Evolutionary conservation across 2,888 invertebrate species (phyloP), one percentile per base, ranked within the genome.

Genomic region (Cactoblastis cactorum): DNA sequence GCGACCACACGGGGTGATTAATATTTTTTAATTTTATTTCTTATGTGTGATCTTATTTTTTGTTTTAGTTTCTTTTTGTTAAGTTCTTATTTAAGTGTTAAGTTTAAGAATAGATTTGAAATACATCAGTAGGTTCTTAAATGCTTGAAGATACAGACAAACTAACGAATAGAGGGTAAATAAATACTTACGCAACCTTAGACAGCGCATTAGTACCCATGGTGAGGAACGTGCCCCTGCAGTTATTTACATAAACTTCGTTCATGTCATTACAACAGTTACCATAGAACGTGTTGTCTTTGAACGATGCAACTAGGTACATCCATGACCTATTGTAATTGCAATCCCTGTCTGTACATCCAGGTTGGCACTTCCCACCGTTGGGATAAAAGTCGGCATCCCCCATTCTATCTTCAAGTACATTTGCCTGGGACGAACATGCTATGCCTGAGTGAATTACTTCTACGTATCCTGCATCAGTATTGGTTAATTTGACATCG

Each of bases 321-420:
- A 81, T 72, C 58, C 67, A 78, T 0, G 83, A 74, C 2, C 82
- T 69, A 33, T 75, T 65, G 51, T 83, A 83, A 51, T 65, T 65
- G 55, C 83, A 84, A 0, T 56, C 5, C 3, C 8, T 11, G 8
- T 57, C 67, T 0, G 64, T 8, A 47, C 87, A 86, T 0, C 85
- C 87, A 0, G 86, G 87, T 57, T 88, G 97, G 65, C 92, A 91
- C 45, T 92, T 90, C 0, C 97, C 97, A 0, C 96, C 96, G 65
- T 97, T 97, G 0, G 95, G 95, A 77, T 93, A 97, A 80, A 96
- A 97, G 81, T 97, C 97, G 0, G 95, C 92, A 71, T 96, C 94
- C 0, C 96, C 97, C 35, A 95, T 90, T 0, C 93, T 91, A 61
- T 93, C 93, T 15, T 92, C 92, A 58, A 96, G 92, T 0, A 97